These are phyloP conservation scores for Drosophila burlai DNA, from an alignment of 1,140 invertebrate genomes.

Conservation along the genomic window DNA sequence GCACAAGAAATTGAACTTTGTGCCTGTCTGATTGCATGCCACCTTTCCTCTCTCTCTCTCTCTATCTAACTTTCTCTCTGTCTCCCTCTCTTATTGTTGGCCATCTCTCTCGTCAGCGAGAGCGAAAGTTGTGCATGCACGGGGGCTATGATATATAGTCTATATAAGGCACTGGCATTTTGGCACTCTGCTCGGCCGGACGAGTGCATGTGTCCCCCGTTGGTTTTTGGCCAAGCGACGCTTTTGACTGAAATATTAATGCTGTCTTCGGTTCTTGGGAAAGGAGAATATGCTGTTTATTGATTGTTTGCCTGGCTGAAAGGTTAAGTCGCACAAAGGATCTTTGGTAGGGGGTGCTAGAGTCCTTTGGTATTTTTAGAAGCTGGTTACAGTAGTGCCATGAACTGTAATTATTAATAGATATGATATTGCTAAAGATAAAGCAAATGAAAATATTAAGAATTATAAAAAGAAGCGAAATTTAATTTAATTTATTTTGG, in stretches of 20 bases:
- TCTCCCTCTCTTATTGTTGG: background rate
- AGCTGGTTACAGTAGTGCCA: too few species aligned
- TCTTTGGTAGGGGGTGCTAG: background rate
- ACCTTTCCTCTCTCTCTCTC: background rate
- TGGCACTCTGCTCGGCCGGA: conserved; percentile 16
- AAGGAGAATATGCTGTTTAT: conserved; percentile 19
- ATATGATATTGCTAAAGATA: background rate
- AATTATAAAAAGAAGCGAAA: too few species aligned
- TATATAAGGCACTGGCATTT: conserved; percentile 49
- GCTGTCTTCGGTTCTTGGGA: conserved; percentile 9
- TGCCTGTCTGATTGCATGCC: conserved; percentile 65
- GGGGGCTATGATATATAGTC: conserved; percentile 19
- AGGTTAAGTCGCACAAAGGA: conserved; percentile 7
- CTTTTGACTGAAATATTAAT: conserved; percentile 35
- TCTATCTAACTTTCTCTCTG: background rate
- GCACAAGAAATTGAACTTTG: conserved; percentile 74
- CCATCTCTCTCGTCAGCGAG: conserved; percentile 38
- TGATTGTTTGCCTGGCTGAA: conserved; percentile 15
- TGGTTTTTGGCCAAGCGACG: background rate
- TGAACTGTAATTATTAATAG: background rate
- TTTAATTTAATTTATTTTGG: too few species aligned
- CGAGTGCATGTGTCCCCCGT: conserved; percentile 33
- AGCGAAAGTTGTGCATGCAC: conserved; percentile 64
- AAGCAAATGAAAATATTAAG: too few species aligned
- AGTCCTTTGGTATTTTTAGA: conserved; percentile 4